phyloP scores from a whole-genome alignment of 2,113 vertebrate species.

The Saguinus imperator region DNA sequence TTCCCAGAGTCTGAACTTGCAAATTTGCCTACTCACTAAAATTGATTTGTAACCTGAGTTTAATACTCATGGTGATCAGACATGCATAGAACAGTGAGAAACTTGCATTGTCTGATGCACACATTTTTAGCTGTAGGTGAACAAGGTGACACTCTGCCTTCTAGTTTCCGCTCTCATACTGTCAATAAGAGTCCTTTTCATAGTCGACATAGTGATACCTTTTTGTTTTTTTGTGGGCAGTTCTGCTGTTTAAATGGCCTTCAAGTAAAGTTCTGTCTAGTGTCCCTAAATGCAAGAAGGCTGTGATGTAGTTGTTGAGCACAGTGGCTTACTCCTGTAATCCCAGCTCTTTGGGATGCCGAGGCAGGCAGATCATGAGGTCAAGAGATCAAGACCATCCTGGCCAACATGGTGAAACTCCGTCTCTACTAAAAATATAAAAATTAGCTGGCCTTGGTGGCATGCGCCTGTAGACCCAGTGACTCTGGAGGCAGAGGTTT shows the following conservation, averaged over 20 bases:
- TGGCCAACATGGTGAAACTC: no score
- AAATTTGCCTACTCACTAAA: background rate
- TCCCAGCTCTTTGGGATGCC: no score
- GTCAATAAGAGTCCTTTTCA: background rate
- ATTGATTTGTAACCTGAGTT: background rate
- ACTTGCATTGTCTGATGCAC: background rate
- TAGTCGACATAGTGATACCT: background rate
- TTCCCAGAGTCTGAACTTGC: background rate
- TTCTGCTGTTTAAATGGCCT: background rate
- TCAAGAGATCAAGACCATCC: no score
- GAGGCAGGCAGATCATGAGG: no score
- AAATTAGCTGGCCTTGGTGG: no score
- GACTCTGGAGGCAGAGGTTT: no score
- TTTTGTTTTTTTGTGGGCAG: background rate
- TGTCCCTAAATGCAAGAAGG: background rate
- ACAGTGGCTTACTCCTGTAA: no score
- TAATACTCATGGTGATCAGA: background rate
- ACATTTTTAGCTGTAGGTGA: background rate
- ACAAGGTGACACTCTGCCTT: background rate
- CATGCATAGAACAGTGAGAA: background rate
- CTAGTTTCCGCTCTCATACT: background rate
- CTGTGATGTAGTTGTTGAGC: no score
- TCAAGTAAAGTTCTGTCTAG: background rate
- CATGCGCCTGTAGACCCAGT: no score
- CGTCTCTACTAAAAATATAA: no score